Evolutionary conservation across 2,113 vertebrate species (phyloP).

Genomic region (Pseudonaja textilis): DNA sequence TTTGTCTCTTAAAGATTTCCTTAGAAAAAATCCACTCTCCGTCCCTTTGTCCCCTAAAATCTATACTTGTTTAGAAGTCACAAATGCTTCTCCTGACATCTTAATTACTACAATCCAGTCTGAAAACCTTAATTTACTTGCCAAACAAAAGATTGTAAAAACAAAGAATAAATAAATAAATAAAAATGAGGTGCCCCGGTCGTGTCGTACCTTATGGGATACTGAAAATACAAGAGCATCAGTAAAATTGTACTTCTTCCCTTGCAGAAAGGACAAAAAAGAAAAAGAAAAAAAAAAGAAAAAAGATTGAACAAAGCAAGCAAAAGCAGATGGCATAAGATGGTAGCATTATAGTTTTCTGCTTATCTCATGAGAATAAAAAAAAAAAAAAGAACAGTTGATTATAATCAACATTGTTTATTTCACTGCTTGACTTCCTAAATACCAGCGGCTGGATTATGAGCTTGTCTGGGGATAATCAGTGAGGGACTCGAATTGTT

Average conservation of each 20-base stretch:
- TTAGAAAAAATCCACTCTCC: neutral
- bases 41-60: neutral
- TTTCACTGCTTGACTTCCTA: constrained; percentile 86
- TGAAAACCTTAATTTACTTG: constrained; percentile 75
- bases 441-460: constrained; percentile 82
- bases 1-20: constrained; percentile 23
- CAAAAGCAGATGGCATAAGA: constrained; percentile 76
- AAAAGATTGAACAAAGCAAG: constrained; percentile 62
- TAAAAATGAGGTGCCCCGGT: constrained; percentile 57
- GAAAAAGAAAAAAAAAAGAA: neutral
- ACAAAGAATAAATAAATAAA: neutral
- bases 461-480: constrained; percentile 85
- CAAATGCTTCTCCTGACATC: constrained; percentile 61
- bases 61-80: constrained; percentile 32
- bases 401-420: constrained; percentile 88
- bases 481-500: constrained; percentile 78
- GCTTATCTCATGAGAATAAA: constrained; percentile 51
- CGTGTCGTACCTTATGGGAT: constrained; percentile 63
- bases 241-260: neutral
- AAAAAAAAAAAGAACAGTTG: constrained; percentile 68
- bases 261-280: neutral
- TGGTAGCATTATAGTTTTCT: constrained; percentile 41
- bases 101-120: constrained; percentile 74
- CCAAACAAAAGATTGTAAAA: constrained; percentile 71
- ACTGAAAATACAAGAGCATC: constrained; percentile 57